A percentile compares a stretch with the other conserved stretches of the same genome.
phyloP scores from a whole-genome alignment of 2,888 invertebrate genomes.

The Lepidochitona cinerea region DNA sequence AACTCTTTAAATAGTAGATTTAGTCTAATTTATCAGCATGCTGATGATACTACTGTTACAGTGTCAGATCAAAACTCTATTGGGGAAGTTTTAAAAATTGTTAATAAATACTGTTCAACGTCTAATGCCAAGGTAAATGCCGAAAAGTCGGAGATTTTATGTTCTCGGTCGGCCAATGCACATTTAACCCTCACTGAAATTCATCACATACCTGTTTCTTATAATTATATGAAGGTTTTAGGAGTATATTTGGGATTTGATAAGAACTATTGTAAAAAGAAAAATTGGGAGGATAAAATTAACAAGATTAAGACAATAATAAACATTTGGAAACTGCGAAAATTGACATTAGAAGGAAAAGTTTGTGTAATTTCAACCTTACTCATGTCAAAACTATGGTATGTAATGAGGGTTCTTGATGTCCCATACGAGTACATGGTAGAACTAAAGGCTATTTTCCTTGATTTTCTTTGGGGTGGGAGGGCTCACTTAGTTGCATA shows the following conservation, averaged over 20 bases:
- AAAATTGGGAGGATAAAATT: neutral
- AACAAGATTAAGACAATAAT: neutral
- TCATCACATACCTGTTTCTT: neutral
- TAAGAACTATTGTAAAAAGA: neutral
- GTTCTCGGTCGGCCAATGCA: neutral
- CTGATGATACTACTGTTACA: conserved; percentile 15
- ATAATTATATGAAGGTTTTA: neutral
- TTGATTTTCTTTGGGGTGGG: neutral
- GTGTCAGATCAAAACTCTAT: conserved; percentile 2
- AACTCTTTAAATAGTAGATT: neutral
- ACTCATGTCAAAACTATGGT: neutral
- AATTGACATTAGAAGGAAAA: neutral
- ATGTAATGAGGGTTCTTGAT: neutral
- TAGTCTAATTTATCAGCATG: conserved; percentile 10
- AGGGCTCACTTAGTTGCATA: neutral
- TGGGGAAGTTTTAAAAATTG: neutral
- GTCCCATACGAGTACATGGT: neutral
- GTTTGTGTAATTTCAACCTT: neutral
- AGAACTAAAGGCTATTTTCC: neutral
- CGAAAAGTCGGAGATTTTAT: conserved; percentile 1
- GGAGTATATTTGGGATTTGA: neutral
- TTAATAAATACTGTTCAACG: conserved; percentile 8
- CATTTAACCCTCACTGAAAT: neutral
- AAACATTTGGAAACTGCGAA: conserved; percentile 1
- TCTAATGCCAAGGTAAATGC: conserved; percentile 28